A percentile compares a stretch with the other conserved stretches of the same genome.
These are phyloP conservation scores for Carassius gibelio DNA, from an alignment of 2,113 vertebrate species.

Conservation along the genomic window DNA sequence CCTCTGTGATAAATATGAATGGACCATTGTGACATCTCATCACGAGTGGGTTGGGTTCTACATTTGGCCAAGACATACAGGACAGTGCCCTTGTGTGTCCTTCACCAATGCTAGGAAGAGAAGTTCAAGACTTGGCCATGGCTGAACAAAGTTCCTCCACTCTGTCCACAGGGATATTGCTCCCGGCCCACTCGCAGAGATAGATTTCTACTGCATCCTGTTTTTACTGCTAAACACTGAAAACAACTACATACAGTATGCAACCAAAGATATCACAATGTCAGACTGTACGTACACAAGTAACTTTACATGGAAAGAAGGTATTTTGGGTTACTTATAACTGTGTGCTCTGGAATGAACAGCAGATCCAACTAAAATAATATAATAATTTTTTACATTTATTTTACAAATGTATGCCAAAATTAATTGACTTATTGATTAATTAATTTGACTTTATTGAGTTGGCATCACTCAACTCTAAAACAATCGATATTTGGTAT, in stretches of 20 bases:
- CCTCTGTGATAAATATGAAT: conserved; percentile 41
- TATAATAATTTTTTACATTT: neutral
- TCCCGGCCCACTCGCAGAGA: conserved; percentile 13
- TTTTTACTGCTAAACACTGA: conserved; percentile 19
- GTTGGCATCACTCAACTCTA: no score
- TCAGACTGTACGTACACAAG: neutral
- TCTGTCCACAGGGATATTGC: conserved; percentile 13
- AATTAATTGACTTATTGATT: neutral
- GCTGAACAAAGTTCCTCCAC: neutral
- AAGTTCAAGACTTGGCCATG: conserved; percentile 26
- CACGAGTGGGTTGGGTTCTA: neutral
- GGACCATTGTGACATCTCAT: conserved; percentile 28
- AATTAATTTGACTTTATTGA: no score
- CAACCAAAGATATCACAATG: neutral
- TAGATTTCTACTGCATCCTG: conserved; percentile 38
- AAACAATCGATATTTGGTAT: no score
- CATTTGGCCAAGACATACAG: neutral
- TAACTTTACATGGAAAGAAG: neutral
- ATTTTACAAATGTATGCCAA: neutral
- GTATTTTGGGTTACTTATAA: neutral
- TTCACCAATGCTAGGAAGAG: neutral
- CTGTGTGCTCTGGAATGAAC: neutral
- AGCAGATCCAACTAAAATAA: neutral
- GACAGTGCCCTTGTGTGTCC: conserved; percentile 35
- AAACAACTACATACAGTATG: neutral